These are phyloP conservation scores for Eretmocerus hayati DNA, from an alignment of 2,888 invertebrate genomes.

Conservation along the genomic window DNA sequence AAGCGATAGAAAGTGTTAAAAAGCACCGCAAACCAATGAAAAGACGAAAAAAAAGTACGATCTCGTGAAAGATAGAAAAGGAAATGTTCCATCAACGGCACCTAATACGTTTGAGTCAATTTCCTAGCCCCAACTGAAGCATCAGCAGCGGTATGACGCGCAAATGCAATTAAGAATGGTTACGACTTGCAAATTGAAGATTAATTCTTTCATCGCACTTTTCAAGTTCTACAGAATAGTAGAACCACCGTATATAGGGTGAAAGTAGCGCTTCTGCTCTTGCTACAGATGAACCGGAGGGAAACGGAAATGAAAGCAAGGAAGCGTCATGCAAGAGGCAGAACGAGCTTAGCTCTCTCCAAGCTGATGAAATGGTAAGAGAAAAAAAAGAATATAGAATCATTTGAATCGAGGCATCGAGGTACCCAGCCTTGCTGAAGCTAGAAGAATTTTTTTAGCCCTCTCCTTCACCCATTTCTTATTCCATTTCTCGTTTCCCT, in stretches of 20 bases:
- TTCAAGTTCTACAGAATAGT: constrained; percentile 3
- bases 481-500: constrained; percentile 2
- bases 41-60: too few relatives aligned
- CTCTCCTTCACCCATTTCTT: not conserved
- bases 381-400: constrained; percentile 1
- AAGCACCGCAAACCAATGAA: too few relatives aligned
- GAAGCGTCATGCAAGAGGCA: too few relatives aligned
- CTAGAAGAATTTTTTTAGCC: not conserved
- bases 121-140: constrained; percentile 6
- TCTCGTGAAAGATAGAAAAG: constrained; percentile 6
- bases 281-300: constrained; percentile 12
- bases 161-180: constrained; percentile 23
- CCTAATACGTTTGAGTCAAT: constrained; percentile 20
- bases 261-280: too few relatives aligned
- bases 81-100: constrained; percentile 17
- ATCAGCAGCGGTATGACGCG: not conserved
- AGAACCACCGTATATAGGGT: too few relatives aligned
- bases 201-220: constrained; percentile 21
- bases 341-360: too few relatives aligned
- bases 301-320: constrained; percentile 12
- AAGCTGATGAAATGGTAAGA: not conserved
- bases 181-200: constrained; percentile 22
- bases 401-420: constrained; percentile 6
- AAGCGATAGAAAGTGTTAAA: too few relatives aligned
- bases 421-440: too few relatives aligned